Conservation (phyloP, 2,888 invertebrate species). For the Erebia ligea region DNA sequence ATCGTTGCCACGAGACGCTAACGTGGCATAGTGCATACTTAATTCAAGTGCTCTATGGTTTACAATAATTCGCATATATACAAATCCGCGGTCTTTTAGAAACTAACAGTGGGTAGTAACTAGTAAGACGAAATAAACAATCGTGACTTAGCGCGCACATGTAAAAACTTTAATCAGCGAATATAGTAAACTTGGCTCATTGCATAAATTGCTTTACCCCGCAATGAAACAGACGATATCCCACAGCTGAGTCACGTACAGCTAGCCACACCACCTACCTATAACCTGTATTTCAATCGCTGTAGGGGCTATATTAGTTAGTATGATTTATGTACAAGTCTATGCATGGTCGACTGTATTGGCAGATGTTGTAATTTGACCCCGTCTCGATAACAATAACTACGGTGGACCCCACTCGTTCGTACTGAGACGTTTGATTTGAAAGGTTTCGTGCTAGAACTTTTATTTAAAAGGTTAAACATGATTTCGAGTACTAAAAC, state of each 20-base stretch:
- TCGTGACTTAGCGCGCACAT: not conserved
- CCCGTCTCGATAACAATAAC: conserved; percentile 44
- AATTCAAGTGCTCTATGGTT: no score
- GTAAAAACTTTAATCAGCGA: conserved; percentile 24
- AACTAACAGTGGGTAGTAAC: no score
- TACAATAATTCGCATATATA: no score
- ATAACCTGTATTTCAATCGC: conserved; percentile 17
- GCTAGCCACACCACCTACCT: conserved; percentile 11
- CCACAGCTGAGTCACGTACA: conserved; percentile 38
- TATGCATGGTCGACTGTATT: conserved; percentile 31
- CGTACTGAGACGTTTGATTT: conserved; percentile 30
- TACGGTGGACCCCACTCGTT: conserved; percentile 32
- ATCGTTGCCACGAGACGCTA: no score
- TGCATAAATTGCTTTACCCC: conserved; percentile 37
- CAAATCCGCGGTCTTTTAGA: no score
- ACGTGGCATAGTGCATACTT: no score
- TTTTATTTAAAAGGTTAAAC: not conserved
- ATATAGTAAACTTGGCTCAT: conserved; percentile 38
- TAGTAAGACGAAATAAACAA: no score
- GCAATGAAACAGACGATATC: conserved; percentile 37
- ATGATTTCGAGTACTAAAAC: not conserved
- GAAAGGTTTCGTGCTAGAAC: conserved; percentile 28
- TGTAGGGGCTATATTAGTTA: conserved; percentile 28
- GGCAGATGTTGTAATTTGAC: conserved; percentile 46
- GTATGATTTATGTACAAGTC: conserved; percentile 18